Base-by-base conservation (phyloP, 2,888 invertebrate species). In the Ophioninae sp. region DNA sequence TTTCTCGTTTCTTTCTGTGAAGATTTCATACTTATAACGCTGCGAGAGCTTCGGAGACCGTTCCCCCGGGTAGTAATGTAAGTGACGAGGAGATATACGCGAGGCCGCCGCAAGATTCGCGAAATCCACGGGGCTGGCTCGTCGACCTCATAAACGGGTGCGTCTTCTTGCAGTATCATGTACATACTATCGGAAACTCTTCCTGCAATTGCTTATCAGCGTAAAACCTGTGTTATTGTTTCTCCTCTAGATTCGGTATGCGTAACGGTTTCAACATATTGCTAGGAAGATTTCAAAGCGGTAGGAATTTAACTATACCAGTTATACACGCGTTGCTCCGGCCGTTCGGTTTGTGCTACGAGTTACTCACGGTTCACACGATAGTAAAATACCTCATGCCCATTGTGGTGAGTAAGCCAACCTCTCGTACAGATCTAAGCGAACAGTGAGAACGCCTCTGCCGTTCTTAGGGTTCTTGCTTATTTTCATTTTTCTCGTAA, bases 331-430 rank as follows among this genome's bases (percentile, higher is more conserved):
- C 96, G 87, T 94, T 99, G 85, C 94, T 99, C 86, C 95, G 97
- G 89, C 99, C 99, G 10, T 97, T 99, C 92, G 99, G 98, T 59
- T 95, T 97, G 82, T 98, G 98, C 92, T 97, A 97, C 91, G 99
- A 99, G 93, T 95, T 98, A 86, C 94, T 99, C 86, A 98, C 98
- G 62, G 95, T 97, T 84, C 95, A 96, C 89, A 98, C 98, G 68
- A 97, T 99, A 91, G 96, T 97, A 91, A 97, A 97, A 93, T 99
- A 97, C 94, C 96, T 99, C 89, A 95, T 98, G 95, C 98, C 98
- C 81, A 96, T 99, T 91, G 95, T 98, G 93, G 97, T 97, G 93
- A 95, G 96, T 94, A 86, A 85, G 61, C 8, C 37, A 65, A 50
- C 50, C 2, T n/a, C 39, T 41, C 41, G 30, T 6, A 20, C 30